Percentiles rank a stretch among this genome's conserved stretches.
These are phyloP conservation scores for Sipha flava DNA, from an alignment of 1,140 invertebrate species.

Conservation along the genomic window DNA sequence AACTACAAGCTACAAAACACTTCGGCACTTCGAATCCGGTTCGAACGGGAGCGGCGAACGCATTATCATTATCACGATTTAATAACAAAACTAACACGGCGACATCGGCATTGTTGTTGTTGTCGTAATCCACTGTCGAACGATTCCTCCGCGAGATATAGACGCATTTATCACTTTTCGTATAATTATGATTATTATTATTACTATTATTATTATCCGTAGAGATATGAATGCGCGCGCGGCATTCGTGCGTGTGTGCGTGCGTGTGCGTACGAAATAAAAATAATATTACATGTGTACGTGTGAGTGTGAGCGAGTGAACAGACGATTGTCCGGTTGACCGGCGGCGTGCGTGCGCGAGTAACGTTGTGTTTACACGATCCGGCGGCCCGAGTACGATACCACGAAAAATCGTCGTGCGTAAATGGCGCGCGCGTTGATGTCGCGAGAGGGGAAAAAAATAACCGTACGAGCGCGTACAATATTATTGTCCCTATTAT, in stretches of 20 bases:
- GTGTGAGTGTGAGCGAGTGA: background rate
- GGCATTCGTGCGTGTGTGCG: background rate
- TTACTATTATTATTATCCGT: no score
- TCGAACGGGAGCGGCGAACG: background rate
- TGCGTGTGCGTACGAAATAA: no score
- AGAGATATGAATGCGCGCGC: background rate
- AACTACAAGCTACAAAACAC: background rate
- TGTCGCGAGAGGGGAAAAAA: background rate
- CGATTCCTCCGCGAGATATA: background rate
- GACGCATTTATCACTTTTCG: background rate
- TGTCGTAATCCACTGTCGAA: background rate
- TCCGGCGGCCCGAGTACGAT: background rate
- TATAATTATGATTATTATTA: background rate
- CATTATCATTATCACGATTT: constrained; percentile 8
- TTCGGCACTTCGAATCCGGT: background rate
- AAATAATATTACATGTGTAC: no score
- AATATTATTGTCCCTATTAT: no score
- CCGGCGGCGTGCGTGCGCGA: background rate
- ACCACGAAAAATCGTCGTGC: background rate
- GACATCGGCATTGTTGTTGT: background rate
- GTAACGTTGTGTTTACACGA: background rate
- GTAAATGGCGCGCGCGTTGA: constrained; percentile 1
- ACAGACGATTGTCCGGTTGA: background rate
- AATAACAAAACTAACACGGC: no score
- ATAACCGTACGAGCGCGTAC: background rate